Conservation (phyloP, 2,113 vertebrate species). For the Dipodomys ordii region DNA sequence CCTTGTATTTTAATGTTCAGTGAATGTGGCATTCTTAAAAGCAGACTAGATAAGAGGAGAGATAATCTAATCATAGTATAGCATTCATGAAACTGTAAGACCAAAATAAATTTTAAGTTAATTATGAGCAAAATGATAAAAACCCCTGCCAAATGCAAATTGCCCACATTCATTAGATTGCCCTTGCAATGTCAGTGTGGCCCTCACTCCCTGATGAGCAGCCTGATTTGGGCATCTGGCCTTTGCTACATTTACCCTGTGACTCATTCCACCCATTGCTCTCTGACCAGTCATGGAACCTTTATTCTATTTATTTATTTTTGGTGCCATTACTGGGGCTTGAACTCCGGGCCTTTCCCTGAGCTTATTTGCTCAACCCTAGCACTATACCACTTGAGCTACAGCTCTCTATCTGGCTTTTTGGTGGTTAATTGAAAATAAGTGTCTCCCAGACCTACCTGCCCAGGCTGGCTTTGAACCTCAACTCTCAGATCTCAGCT, state of each 20-base stretch:
- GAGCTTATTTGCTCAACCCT: no score
- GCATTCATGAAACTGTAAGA: background rate
- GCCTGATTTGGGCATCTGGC: background rate
- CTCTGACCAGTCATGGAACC: background rate
- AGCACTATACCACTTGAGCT: no score
- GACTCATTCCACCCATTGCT: background rate
- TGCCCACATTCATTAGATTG: background rate
- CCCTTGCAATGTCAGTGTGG: background rate
- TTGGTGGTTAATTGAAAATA: no score
- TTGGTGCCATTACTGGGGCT: no score
- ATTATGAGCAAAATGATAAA: slow-evolving; percentile 32
- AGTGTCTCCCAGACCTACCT: no score
- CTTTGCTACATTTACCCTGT: background rate
- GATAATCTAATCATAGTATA: slow-evolving; percentile 1
- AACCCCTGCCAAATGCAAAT: slow-evolving; percentile 12
- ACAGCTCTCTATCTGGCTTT: no score
- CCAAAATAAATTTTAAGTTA: slow-evolving; percentile 41
- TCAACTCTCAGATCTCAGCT: no score
- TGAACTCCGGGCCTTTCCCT: no score
- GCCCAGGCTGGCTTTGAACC: no score
- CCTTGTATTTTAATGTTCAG: background rate
- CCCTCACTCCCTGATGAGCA: fast-evolving
- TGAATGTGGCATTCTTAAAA: slow-evolving; percentile 32
- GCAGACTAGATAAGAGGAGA: background rate
- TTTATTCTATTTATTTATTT: background rate